phyloP scores from a whole-genome alignment of 2,797 vertebrate genomes.

The Catostomus latipinnis region DNA sequence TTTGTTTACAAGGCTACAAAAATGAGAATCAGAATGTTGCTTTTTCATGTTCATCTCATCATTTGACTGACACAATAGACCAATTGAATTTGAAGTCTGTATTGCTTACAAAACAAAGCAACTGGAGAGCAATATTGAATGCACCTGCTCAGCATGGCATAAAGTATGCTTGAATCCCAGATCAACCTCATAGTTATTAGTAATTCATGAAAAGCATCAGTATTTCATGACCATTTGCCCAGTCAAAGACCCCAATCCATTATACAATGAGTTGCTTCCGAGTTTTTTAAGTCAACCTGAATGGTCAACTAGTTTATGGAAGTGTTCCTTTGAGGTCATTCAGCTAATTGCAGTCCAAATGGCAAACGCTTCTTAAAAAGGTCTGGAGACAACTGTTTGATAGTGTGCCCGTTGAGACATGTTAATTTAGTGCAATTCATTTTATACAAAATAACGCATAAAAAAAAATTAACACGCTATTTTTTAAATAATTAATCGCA shows the following conservation, averaged over 20 bases:
- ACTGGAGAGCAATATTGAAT: constrained; percentile 20
- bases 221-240: constrained; percentile 26
- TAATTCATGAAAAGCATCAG: constrained; percentile 38
- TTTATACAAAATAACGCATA: no score
- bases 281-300: constrained; percentile 22
- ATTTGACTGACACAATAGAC: constrained; percentile 3
- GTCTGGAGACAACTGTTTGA: constrained; percentile 42
- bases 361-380: constrained; percentile 34
- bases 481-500: no score
- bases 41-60: background rate
- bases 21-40: no score
- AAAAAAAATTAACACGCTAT: no score
- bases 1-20: no score
- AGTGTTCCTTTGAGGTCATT: constrained; percentile 23
- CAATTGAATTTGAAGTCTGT: constrained; percentile 12
- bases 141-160: constrained; percentile 22
- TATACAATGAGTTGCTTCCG: constrained; percentile 6
- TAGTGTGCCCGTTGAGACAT: constrained; percentile 44
- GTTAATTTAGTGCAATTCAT: no score
- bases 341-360: constrained; percentile 27
- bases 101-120: constrained; percentile 31
- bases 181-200: constrained; percentile 37
- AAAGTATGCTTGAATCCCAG: constrained; percentile 9
- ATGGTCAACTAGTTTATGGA: constrained; percentile 16
- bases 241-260: constrained; percentile 19